phyloP scores from a whole-genome alignment of 2,113 vertebrate genomes.

The Neofelis nebulosa region DNA sequence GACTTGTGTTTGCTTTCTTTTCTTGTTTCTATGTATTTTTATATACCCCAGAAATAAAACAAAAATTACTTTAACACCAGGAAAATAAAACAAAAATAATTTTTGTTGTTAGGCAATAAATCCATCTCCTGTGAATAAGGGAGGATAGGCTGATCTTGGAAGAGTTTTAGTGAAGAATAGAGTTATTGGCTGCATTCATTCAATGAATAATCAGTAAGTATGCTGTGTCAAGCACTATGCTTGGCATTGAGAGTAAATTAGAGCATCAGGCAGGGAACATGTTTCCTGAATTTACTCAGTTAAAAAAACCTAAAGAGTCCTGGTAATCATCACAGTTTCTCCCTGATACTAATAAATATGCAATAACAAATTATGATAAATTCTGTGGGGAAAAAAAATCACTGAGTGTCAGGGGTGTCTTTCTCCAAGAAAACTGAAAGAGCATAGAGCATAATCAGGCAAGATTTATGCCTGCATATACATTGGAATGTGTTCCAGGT shows the following conservation, averaged over 20 bases:
- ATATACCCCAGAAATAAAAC: neutral
- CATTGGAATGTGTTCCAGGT: neutral
- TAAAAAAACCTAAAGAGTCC: neutral
- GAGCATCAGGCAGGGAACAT: neutral
- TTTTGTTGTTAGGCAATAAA: neutral
- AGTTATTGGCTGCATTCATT: neutral
- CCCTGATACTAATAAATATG: neutral
- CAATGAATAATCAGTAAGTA: neutral
- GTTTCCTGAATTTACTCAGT: neutral
- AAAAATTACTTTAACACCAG: neutral
- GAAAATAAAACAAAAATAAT: neutral
- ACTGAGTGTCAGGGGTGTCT: neutral
- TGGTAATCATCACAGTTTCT: neutral
- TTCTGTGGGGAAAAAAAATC: neutral
- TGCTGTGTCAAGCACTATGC: neutral
- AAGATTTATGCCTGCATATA: neutral
- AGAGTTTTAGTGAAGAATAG: neutral
- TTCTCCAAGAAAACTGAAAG: neutral
- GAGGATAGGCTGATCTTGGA: neutral
- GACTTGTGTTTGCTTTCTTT: neutral
- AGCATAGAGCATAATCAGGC: neutral
- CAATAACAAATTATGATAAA: neutral
- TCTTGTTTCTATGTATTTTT: neutral
- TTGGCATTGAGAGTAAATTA: neutral
- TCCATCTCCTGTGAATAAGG: neutral